Evolutionary conservation across 2,797 vertebrate genomes (phyloP).

Genomic region (Gymnoscopelus braueri): DNA sequence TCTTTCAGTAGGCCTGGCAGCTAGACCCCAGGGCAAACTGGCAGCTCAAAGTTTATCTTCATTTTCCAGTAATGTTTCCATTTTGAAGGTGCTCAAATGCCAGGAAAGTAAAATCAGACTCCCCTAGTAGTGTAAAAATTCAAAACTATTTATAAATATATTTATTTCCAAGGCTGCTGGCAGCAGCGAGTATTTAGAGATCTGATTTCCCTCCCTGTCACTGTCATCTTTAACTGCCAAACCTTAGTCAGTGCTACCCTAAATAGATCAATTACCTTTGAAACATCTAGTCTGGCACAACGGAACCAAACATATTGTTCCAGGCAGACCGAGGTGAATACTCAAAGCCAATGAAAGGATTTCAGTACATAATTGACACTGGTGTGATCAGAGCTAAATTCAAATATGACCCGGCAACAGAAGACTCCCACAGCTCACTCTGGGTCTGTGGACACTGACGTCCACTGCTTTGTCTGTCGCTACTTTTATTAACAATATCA

Average conservation of each 20-base stretch:
- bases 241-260: slow-evolving; percentile 30
- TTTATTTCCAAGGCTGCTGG: slow-evolving; percentile 46
- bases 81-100: slow-evolving; percentile 44
- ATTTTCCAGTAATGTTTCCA: slow-evolving; percentile 42
- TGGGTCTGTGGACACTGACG: slow-evolving; percentile 52
- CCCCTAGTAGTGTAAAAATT: slow-evolving; percentile 49
- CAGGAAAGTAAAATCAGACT: slow-evolving; percentile 28
- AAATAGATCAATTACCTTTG: slow-evolving; percentile 35
- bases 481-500: slow-evolving; percentile 71
- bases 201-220: slow-evolving; percentile 58
- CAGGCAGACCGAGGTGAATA: slow-evolving; percentile 53
- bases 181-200: slow-evolving; percentile 17
- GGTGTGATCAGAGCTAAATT: slow-evolving; percentile 58
- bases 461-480: slow-evolving; percentile 55
- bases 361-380: slow-evolving; percentile 50
- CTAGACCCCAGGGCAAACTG: slow-evolving; percentile 32
- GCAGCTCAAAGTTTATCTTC: slow-evolving; percentile 31
- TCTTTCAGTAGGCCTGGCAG: slow-evolving; percentile 39
- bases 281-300: no score
- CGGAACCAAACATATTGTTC: slow-evolving; percentile 35
- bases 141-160: slow-evolving; percentile 51
- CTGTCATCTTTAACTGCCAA: slow-evolving; percentile 37
- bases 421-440: slow-evolving; percentile 62
- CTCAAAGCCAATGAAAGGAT: slow-evolving; percentile 47
- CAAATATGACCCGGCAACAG: slow-evolving; percentile 63